Percentiles rank a stretch among this genome's conserved stretches.
These are phyloP conservation scores for Cossypha caffra DNA, from an alignment of 2,797 vertebrate genomes.

Conservation along the genomic window DNA sequence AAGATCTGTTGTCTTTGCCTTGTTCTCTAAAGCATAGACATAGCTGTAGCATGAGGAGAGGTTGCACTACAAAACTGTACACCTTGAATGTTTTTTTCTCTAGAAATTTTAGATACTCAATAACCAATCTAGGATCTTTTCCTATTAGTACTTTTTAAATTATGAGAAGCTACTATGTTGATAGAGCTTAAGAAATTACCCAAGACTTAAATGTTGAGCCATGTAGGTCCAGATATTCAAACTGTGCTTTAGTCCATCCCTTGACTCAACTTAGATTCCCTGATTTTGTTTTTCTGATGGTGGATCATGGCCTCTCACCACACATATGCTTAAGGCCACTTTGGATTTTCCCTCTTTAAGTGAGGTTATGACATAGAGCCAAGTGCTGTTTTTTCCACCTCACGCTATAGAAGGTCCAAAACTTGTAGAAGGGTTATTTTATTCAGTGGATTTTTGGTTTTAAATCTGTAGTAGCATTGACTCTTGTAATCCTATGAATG, in stretches of 20 bases:
- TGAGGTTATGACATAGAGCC: background rate
- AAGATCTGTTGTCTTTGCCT: background rate
- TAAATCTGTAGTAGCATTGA: background rate
- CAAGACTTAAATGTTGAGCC: background rate
- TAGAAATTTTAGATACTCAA: background rate
- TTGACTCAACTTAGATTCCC: background rate
- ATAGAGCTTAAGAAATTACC: background rate
- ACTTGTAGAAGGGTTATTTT: background rate
- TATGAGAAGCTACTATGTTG: background rate
- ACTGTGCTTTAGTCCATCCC: background rate
- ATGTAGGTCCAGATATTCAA: background rate
- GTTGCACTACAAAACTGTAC: background rate
- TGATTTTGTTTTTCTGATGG: background rate
- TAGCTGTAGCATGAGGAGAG: background rate
- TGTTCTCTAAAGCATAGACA: background rate
- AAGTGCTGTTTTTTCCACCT: background rate
- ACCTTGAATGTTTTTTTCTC: background rate
- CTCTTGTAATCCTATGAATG: background rate
- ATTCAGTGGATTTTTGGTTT: background rate
- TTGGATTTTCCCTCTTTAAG: background rate
- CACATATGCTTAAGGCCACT: background rate
- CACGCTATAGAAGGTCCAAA: background rate
- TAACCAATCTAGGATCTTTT: background rate
- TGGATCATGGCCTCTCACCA: background rate
- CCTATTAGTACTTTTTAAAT: background rate